Conservation (phyloP, 2,113 vertebrate genomes). For the Protobothrops flavoviridis region DNA sequence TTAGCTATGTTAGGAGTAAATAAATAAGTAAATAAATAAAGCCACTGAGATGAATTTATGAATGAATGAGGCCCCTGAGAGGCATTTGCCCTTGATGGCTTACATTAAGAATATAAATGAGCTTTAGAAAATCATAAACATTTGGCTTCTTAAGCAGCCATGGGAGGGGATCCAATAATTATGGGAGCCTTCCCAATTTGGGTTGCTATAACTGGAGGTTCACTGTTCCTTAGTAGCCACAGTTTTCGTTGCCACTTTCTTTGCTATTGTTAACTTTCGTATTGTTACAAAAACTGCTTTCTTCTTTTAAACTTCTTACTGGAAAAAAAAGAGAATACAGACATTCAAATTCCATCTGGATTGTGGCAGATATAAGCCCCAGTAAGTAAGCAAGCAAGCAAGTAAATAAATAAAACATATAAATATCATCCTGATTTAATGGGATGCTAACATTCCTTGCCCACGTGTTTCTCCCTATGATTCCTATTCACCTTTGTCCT, state of each 20-base stretch:
- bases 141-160: neutral
- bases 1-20: neutral
- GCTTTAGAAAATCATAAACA: neutral
- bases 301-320: neutral
- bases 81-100: neutral
- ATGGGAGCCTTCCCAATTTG: neutral
- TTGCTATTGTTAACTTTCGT: neutral
- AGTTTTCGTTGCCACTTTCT: neutral
- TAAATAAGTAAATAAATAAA: neutral
- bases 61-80: neutral
- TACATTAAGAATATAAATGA: neutral
- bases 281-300: neutral
- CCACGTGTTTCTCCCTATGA: neutral
- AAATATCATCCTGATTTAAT: neutral
- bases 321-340: neutral
- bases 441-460: neutral
- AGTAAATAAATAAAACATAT: neutral
- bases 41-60: neutral
- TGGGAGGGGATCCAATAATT: neutral
- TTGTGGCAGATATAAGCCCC: neutral
- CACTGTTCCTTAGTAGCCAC: neutral
- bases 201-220: neutral
- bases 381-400: neutral
- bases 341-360: neutral
- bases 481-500: neutral